Base-by-base conservation (phyloP, 2,888 invertebrate genomes). In the Syritta pipiens region DNA sequence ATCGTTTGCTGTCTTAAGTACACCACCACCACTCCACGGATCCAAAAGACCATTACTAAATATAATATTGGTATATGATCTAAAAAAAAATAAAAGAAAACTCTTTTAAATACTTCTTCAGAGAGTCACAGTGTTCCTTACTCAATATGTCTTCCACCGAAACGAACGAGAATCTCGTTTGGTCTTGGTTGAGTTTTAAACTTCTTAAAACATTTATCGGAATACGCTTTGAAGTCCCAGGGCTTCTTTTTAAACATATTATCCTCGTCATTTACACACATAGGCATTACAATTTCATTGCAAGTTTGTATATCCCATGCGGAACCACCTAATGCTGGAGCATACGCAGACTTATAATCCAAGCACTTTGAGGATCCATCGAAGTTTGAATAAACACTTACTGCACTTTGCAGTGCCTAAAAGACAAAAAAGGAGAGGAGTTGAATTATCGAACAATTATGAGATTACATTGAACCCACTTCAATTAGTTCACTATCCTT, bases 211-310 rank as follows among this genome's bases (percentile, higher is more conserved):
- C 99, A 99, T 0, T 90, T 89, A 0, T 92, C 91, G 0, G 93
- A 89, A 85, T 90, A 95, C 17, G 89, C 83, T 1, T 92, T 91
- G 57, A 93, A 91, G 89, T 96, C 91, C 97, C 97, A 98, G 0
- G 90, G 85, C 0, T 85, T 81, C 1, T 92, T 91, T 84, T 95
- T 94, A 86, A 97, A 97, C 94, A 99, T 97, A 85, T 96, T 96
- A 6, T 91, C 90, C 1, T 90, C 88, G 35, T 94, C 95, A 82
- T 92, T 92, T 5, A 92, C 90, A 88, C 98, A 98, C 90, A 95
- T 93, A 0, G 98, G 98, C 96, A 98, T 97, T 72, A 97, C 94
- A 95, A 99, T 97, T 89, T 99, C 98, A 19, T 97, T 97, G 86
- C 99, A 99, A 0, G 94, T 91, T 91, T 97, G 96, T 86, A 93